Evolutionary conservation across 2,888 invertebrate species (phyloP).

Genomic region (Amphiduros pacificus): DNA sequence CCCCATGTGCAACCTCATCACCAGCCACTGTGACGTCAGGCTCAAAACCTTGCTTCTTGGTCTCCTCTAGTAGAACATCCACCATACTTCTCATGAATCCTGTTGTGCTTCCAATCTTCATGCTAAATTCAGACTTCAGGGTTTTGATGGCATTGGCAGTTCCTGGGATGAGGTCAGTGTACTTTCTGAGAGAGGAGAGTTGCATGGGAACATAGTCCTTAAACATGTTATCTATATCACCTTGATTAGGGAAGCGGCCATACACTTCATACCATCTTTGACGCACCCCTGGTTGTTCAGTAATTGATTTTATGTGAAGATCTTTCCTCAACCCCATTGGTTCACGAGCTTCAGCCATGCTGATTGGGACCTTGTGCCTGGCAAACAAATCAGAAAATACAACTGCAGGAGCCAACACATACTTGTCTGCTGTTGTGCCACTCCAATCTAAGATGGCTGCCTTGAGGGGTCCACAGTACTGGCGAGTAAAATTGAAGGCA

Average conservation of each 20-base stretch:
- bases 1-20: constrained; percentile 56
- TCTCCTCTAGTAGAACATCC: constrained; percentile 46
- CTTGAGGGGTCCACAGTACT: constrained; percentile 47
- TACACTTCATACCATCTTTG: constrained; percentile 48
- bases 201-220: constrained; percentile 56
- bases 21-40: constrained; percentile 57
- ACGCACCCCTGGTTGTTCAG: constrained; percentile 44
- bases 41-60: constrained; percentile 52
- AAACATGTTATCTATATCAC: constrained; percentile 56
- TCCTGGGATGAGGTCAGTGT: constrained; percentile 49
- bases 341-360: constrained; percentile 53
- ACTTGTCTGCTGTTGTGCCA: constrained; percentile 59
- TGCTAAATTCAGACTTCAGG: constrained; percentile 40
- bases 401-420: constrained; percentile 56
- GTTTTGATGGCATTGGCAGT: constrained; percentile 40
- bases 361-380: constrained; percentile 42
- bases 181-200: constrained; percentile 40
- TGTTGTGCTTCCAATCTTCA: constrained; percentile 52
- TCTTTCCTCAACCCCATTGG: constrained; percentile 60
- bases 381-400: constrained; percentile 54
- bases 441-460: constrained; percentile 55
- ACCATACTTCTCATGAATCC: constrained; percentile 55
- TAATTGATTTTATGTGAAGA: constrained; percentile 48
- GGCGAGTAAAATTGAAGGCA: too few species aligned
- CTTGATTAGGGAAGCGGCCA: constrained; percentile 44